Evolutionary conservation across 53 echinoderm and acorn worm species (phyloP).

Genomic region (Henricia sp.): DNA sequence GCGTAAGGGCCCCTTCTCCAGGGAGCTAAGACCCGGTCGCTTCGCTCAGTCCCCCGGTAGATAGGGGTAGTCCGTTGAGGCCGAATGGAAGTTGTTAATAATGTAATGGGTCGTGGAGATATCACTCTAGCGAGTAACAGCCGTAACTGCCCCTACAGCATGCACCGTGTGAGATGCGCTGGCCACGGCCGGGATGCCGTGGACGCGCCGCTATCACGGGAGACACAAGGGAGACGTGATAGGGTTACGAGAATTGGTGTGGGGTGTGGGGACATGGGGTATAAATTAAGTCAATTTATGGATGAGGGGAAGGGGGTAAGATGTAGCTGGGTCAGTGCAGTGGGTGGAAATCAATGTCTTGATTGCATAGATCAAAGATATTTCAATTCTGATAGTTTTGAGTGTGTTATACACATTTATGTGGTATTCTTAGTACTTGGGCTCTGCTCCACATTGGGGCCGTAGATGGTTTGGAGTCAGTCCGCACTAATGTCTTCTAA

Average conservation of each 20-base stretch:
- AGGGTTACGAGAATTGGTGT: conserved; percentile 16
- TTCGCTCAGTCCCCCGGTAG: neutral
- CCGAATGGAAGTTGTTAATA: conserved; percentile 52
- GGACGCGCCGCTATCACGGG: neutral
- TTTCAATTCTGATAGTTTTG: too few species aligned
- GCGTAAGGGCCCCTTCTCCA: conserved; percentile 29
- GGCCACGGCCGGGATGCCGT: neutral
- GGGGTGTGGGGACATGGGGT: neutral
- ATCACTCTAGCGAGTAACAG: conserved; percentile 28
- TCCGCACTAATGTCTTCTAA: too few species aligned
- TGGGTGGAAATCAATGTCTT: neutral
- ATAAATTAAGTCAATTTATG: conserved; percentile 14
- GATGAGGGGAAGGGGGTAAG: neutral
- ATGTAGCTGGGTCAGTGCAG: neutral
- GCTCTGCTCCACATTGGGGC: too few species aligned
- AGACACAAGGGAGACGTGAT: conserved; percentile 39
- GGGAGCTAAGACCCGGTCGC: conserved; percentile 17
- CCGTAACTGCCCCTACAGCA: conserved; percentile 8
- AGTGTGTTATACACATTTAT: too few species aligned
- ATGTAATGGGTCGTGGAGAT: conserved; percentile 49
- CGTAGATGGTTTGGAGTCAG: too few species aligned
- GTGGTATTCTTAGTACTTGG: too few species aligned
- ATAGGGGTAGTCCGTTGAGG: neutral
- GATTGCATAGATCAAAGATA: too few species aligned
- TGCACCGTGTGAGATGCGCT: neutral